phyloP scores from a whole-genome alignment of 2,113 vertebrate genomes.

The Callocephalon fimbriatum region DNA sequence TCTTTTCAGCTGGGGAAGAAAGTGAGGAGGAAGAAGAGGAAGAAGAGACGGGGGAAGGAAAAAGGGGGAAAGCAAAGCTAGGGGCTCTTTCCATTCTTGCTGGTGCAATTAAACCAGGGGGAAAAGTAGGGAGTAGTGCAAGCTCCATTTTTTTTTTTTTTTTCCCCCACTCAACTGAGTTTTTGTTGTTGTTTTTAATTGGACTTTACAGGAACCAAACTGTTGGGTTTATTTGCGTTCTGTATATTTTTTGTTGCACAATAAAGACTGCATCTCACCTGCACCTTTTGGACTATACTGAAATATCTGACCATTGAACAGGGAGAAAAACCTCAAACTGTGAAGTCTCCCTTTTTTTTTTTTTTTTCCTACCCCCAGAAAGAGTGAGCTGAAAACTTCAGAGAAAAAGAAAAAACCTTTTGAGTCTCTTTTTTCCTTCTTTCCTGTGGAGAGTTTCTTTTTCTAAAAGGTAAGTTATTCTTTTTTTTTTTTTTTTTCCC shows the following conservation, averaged over 20 bases:
- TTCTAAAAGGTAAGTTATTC: slow-evolving; percentile 81
- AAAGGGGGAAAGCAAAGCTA: slow-evolving; percentile 56
- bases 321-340: slow-evolving; percentile 49
- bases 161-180: neutral
- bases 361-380: neutral
- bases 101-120: slow-evolving; percentile 66
- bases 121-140: slow-evolving; percentile 35
- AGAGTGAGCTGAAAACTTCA: slow-evolving; percentile 74
- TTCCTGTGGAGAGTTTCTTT: slow-evolving; percentile 74
- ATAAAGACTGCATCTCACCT: slow-evolving; percentile 56
- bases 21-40: slow-evolving; percentile 73
- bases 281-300: slow-evolving; percentile 72
- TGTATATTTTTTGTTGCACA: slow-evolving; percentile 56
- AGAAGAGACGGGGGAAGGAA: slow-evolving; percentile 34
- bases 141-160: neutral
- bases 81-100: slow-evolving; percentile 64
- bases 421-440: neutral
- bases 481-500: slow-evolving; percentile 3
- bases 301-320: slow-evolving; percentile 59
- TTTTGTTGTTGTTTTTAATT: slow-evolving; percentile 47
- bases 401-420: slow-evolving; percentile 19
- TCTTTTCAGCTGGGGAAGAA: slow-evolving; percentile 79
- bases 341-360: slow-evolving; percentile 20
- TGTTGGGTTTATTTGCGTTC: slow-evolving; percentile 34
- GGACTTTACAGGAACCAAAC: slow-evolving; percentile 61